Evolutionary conservation across 2,113 vertebrate species (phyloP).

Genomic region (Microtus montanus): DNA sequence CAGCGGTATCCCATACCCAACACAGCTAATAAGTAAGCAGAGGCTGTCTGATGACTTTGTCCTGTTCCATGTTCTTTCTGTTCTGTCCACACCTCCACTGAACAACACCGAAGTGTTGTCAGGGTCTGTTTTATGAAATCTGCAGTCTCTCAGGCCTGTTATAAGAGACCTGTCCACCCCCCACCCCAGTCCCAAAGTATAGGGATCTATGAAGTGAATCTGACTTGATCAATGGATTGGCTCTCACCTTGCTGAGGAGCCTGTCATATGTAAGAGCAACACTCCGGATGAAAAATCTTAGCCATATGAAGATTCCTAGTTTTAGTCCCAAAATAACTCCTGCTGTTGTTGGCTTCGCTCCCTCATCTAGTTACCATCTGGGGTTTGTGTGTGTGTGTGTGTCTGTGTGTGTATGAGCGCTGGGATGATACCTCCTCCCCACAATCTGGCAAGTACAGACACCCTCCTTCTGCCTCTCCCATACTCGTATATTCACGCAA

Average conservation of each 20-base stretch:
- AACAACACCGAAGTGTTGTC: not conserved
- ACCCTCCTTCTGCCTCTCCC: slow-evolving; percentile 42
- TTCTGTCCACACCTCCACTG: not conserved
- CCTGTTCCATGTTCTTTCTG: not conserved
- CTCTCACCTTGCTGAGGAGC: not conserved
- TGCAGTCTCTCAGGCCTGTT: not conserved
- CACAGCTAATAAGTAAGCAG: not conserved
- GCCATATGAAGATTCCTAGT: slow-evolving; percentile 69
- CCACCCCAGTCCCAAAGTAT: not conserved
- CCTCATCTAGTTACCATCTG: slow-evolving; percentile 74
- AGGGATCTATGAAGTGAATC: not conserved
- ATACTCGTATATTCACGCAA: not conserved
- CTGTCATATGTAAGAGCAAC: slow-evolving; percentile 57
- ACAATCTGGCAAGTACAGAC: slow-evolving; percentile 75
- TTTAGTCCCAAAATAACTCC: slow-evolving; percentile 79
- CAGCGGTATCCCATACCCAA: not conserved
- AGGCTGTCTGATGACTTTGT: not conserved
- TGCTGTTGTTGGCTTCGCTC: slow-evolving; percentile 72
- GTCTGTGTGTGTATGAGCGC: not conserved
- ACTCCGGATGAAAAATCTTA: slow-evolving; percentile 57
- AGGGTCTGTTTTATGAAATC: not conserved
- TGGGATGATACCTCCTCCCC: slow-evolving; percentile 68
- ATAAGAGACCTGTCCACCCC: not conserved
- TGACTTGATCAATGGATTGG: slow-evolving; percentile 42
- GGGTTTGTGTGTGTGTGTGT: slow-evolving; percentile 65